Evolutionary conservation across 2,888 invertebrate genomes (phyloP).

Genomic region (Loripinus fragilis): DNA sequence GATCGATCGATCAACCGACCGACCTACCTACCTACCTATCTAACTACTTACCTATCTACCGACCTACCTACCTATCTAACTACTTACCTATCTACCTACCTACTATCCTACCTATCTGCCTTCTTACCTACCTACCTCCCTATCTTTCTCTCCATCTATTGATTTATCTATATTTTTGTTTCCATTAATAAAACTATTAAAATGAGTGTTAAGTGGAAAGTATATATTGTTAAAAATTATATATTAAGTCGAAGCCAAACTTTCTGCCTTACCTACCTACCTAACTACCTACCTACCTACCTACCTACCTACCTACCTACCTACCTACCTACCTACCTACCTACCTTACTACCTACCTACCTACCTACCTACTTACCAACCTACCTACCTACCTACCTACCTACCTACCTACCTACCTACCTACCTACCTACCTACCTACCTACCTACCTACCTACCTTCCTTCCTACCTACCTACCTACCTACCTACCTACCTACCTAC

Average conservation of each 20-base stretch:
- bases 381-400: neutral
- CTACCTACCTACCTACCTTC: neutral
- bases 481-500: neutral
- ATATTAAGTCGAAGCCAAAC: too few species aligned
- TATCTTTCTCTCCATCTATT: neutral
- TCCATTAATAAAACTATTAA: too few species aligned
- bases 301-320: neutral
- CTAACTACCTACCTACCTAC: neutral
- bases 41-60: neutral
- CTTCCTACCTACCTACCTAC: neutral
- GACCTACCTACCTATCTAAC: neutral
- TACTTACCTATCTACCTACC: neutral
- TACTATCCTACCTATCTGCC: neutral
- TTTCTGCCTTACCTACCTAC: neutral
- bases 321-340: neutral
- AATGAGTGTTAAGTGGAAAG: too few species aligned
- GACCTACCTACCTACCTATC: neutral
- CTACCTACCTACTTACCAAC: neutral
- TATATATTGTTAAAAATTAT: too few species aligned
- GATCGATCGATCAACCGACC: neutral
- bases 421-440: neutral
- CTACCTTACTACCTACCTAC: neutral
- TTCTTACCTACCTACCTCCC: neutral
- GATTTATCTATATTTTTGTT: neutral
- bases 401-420: neutral